Base-by-base conservation (phyloP, 2,888 invertebrate species). In the Patella depressa region DNA sequence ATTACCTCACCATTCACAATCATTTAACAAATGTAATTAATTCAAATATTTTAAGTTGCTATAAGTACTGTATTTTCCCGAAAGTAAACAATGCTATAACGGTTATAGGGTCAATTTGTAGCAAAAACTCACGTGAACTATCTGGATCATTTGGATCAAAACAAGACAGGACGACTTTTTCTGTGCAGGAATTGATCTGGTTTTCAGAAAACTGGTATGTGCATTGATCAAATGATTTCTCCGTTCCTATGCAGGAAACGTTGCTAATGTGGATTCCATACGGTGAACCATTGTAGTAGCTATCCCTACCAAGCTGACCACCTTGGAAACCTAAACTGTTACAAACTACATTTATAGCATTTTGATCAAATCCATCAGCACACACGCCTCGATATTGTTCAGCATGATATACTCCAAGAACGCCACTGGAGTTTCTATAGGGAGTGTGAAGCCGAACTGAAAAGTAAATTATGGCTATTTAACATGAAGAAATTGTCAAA, bases 301-400 rank as follows among this genome's bases (percentile, higher is more conserved):
- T 9, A 65, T 19, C 19, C 11, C 19, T 19, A 24, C 12, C 65
- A 12, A 24, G 19, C 11, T 12, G 24, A 12, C 65, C 65, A 65
- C 65, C 65, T 11, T 19, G 19, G 24, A 65, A 65, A 24, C 65
- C 65, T 14, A 65, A 65, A 65, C 65, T 65, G 24, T 65, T 65
- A 65, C 65, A 65, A 65, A 65, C 65, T n/a, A 65, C 65, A 65
- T 19, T 24, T 19, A 65, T 24, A 65, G 65, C 65, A 24, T 65
- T 65, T 19, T 19, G 24, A 24, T 65, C 65, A 19, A 65, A 65
- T 11, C 24, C 19, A 24, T 65, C 65, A 19, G 65, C 19, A 24
- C 65, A 65, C 3, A 65, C 24, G 2, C 19, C 65, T 65, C 65
- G 19, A 19, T 65, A 65, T 24, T 9, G 12, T 24, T 24, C 7